phyloP scores from a whole-genome alignment of 2,113 vertebrate species.

The Takifugu bimaculatus region DNA sequence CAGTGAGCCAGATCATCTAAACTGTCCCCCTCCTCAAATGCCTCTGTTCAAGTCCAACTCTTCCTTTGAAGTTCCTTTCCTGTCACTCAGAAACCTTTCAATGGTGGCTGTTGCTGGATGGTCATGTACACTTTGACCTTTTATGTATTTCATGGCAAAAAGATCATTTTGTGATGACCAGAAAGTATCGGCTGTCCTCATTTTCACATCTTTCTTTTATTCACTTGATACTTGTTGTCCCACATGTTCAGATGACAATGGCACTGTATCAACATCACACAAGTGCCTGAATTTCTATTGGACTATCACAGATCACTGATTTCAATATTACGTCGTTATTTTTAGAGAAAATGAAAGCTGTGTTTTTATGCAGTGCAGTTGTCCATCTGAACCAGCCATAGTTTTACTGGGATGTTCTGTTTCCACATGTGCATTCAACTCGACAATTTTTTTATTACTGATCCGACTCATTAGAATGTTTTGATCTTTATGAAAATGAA shows the following conservation, averaged over 20 bases:
- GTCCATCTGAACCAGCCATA: slow-evolving; percentile 18
- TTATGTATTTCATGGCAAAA: slow-evolving; percentile 5
- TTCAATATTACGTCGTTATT: not conserved
- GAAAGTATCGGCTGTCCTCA: slow-evolving; percentile 41
- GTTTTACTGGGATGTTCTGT: not conserved
- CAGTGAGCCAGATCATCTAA: slow-evolving; percentile 76
- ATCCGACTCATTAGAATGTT: slow-evolving; percentile 4
- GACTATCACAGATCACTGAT: not conserved
- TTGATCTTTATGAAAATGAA: not conserved
- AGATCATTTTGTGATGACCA: slow-evolving; percentile 52
- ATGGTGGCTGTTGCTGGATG: slow-evolving; percentile 50
- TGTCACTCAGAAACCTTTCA: not conserved
- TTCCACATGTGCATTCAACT: slow-evolving; percentile 25
- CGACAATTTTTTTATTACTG: slow-evolving; percentile 15
- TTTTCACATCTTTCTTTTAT: slow-evolving; percentile 33
- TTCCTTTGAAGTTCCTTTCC: slow-evolving; percentile 18
- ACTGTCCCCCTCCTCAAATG: slow-evolving; percentile 47
- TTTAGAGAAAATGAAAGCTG: not conserved
- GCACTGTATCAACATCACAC: slow-evolving; percentile 17
- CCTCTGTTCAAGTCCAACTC: slow-evolving; percentile 25
- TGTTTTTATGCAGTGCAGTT: slow-evolving; percentile 16
- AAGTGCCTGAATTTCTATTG: too few relatives aligned
- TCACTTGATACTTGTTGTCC: slow-evolving; percentile 7
- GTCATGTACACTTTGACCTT: slow-evolving; percentile 20
- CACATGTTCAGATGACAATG: slow-evolving; percentile 29